Evolutionary conservation across 2,113 vertebrate genomes (phyloP), one percentile per base, ranked within the genome.

Genomic region (Candoia aspera): DNA sequence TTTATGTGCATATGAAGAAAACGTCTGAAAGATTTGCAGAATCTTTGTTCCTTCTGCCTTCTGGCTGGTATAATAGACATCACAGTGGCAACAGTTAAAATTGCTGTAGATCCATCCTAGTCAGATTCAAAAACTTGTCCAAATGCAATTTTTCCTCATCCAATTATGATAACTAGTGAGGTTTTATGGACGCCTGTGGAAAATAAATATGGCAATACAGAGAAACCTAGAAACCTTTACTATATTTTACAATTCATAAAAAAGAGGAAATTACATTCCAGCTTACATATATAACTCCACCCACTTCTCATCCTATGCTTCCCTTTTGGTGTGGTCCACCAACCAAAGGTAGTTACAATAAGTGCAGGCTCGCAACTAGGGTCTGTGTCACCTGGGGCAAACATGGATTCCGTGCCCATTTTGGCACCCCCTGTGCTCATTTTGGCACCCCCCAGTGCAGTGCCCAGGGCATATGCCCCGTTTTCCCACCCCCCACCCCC

Each of bases 121-220:
- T 99, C 98, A 98, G 98, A 99, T 99, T 99, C 98, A 98, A 98
- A 98, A 98, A 99, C 98, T 97, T 98, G 98, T 98, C 98, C 97
- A 99, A 99, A 99, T 99, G 98, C 97, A 98, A 99, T 99, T 98
- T 99, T 98, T 98, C 98, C 98, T 99, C 98, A 99, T 99, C 98
- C 98, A 98, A 98, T 98, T 98, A 97, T 98, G 97, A 99, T 98
- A 99, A 99, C 98, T 98, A 98, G 98, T 99, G 98, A 98, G 97
- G 98, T 99, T 98, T 99, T 98, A 97, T 98, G 98, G 98, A 98
- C 98, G 98, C 97, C 37, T 98, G 97, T 98, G 98, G 98, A 97
- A 91, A 98, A 98, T 99, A 98, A 98, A 98, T 98, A 97, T 97
- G 97, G 97, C 98, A 98, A 96, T 98, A 98, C 98, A 97, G 97